Conservation (phyloP, 92 coral and sea anemone species). For the Palythoa caribaeorum region DNA sequence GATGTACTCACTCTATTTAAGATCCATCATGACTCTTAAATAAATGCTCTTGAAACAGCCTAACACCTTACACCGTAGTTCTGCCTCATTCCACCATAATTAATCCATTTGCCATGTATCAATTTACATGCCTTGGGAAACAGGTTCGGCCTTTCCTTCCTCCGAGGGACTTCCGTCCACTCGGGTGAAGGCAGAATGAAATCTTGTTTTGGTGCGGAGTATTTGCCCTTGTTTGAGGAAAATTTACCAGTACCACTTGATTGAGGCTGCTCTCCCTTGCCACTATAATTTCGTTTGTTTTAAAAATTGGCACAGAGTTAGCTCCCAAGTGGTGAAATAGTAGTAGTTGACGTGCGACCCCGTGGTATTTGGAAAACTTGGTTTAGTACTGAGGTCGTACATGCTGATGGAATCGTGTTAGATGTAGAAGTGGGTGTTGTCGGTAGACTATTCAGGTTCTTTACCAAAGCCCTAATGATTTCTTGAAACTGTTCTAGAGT, state of each 20-base stretch:
- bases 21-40: background rate
- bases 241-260: constrained; percentile 27
- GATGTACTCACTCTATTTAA: background rate
- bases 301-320: constrained; percentile 7
- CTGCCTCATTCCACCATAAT: background rate
- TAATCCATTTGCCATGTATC: constrained; percentile 20
- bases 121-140: constrained; percentile 31
- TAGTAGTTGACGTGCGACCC: constrained; percentile 3
- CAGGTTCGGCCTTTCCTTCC: constrained; percentile 23
- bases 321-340: constrained; percentile 9
- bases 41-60: background rate
- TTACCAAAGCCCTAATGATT: background rate
- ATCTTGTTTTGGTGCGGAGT: background rate
- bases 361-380: background rate
- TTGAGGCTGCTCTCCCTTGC: constrained; percentile 20
- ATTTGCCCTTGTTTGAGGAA: constrained; percentile 15
- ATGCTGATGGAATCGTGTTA: background rate
- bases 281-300: constrained; percentile 14
- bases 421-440: constrained; percentile 11
- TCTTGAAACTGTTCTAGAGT: background rate
- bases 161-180: constrained; percentile 39
- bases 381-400: constrained; percentile 4
- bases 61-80: background rate
- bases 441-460: constrained; percentile 6
- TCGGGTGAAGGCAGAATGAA: constrained; percentile 45